Conservation (phyloP, 2,113 vertebrate species). For the Microtus ochrogaster region DNA sequence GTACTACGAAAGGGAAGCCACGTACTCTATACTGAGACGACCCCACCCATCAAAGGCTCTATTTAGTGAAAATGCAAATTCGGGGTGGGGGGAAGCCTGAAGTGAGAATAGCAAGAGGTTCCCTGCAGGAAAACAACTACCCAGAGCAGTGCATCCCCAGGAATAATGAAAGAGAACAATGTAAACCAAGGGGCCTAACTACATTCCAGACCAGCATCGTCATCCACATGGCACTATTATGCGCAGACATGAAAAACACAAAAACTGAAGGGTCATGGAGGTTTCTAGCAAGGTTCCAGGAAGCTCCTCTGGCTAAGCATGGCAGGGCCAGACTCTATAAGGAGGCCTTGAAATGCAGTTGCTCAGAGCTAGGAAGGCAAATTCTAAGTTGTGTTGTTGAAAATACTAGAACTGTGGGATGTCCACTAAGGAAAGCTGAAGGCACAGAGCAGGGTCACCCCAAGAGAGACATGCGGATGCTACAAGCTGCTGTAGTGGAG, state of each 20-base stretch:
- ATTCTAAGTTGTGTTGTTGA: not conserved
- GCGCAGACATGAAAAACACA: not conserved
- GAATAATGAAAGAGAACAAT: not conserved
- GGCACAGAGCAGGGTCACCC: not conserved
- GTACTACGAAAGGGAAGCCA: not conserved
- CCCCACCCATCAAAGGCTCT: not conserved
- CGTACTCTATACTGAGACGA: no score
- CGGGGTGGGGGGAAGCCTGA: not conserved
- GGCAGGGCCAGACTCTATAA: not conserved
- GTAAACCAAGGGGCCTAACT: no score
- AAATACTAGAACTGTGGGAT: not conserved
- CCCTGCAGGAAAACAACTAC: not conserved
- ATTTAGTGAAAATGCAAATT: not conserved
- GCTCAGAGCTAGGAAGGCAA: not conserved
- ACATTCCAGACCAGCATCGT: not conserved
- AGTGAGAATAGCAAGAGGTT: not conserved
- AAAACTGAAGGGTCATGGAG: not conserved
- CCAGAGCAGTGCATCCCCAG: not conserved
- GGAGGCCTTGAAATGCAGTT: not conserved
- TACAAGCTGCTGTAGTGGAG: not conserved
- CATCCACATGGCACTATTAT: not conserved
- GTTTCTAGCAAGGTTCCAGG: not conserved
- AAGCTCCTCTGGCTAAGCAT: not conserved
- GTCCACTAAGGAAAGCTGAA: not conserved
- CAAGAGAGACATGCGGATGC: not conserved